phyloP scores from a whole-genome alignment of 2,113 vertebrate species.

The Gobius niger region DNA sequence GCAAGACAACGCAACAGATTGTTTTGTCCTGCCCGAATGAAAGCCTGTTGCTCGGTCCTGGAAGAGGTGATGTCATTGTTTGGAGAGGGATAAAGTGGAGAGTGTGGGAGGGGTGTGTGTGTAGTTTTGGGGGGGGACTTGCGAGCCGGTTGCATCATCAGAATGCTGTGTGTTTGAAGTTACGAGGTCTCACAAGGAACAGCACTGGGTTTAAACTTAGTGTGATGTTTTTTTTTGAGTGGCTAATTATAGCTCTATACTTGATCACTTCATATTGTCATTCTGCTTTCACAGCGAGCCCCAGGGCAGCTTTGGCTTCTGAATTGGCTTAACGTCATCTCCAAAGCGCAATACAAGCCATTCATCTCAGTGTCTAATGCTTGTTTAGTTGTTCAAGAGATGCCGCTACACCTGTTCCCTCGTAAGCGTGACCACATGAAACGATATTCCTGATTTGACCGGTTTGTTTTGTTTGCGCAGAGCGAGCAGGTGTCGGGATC shows the following conservation, averaged over 20 bases:
- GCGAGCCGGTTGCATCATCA: constrained; percentile 67
- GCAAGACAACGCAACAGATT: constrained; percentile 13
- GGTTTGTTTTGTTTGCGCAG: neutral
- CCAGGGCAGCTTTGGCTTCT: too few species aligned
- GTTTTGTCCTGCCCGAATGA: constrained; percentile 11
- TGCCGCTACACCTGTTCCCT: neutral
- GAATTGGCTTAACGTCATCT: too few species aligned
- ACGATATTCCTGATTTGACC: neutral
- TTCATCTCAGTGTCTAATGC: too few species aligned
- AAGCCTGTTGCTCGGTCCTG: constrained; percentile 40
- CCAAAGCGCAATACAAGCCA: too few species aligned
- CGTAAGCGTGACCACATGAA: neutral
- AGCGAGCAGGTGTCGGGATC: neutral
- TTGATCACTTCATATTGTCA: too few species aligned
- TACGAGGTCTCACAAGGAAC: constrained; percentile 4
- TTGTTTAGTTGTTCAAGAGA: neutral
- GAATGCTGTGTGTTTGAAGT: constrained; percentile 29
- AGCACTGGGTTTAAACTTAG: neutral
- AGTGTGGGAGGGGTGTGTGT: neutral
- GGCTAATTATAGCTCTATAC: too few species aligned
- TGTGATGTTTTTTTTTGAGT: neutral
- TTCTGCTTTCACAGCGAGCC: too few species aligned
- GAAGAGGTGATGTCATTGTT: constrained; percentile 65
- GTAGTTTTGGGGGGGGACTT: constrained; percentile 4
- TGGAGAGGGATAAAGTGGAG: constrained; percentile 9